Percentiles rank a stretch among this genome's conserved stretches.
Conservation (phyloP, 1,140 invertebrate genomes). For the Plodia interpunctella region DNA sequence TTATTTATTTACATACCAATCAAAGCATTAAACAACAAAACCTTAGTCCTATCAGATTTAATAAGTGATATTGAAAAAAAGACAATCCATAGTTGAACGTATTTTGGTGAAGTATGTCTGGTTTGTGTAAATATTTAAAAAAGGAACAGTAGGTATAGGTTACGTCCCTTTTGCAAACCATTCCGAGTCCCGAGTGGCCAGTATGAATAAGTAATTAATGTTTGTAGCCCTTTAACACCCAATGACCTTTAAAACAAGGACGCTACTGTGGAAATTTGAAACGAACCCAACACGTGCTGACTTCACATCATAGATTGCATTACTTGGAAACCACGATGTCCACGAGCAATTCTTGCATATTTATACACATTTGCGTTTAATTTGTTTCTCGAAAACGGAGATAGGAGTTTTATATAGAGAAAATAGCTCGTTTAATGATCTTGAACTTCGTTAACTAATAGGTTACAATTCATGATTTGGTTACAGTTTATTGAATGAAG, state of each 20-base stretch:
- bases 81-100: neutral
- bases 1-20: too few relatives aligned
- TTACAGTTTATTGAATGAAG: too few relatives aligned
- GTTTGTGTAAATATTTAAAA: neutral
- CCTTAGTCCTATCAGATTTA: too few relatives aligned
- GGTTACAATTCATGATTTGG: too few relatives aligned
- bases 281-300: neutral
- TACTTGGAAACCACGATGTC: neutral
- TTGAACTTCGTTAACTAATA: too few relatives aligned
- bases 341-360: too few relatives aligned
- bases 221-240: slow-evolving; percentile 5
- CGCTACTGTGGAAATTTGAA: neutral
- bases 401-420: too few relatives aligned
- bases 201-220: slow-evolving; percentile 3
- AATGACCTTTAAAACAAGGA: slow-evolving; percentile 4
- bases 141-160: neutral
- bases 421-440: too few relatives aligned
- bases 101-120: neutral
- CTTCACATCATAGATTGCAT: neutral
- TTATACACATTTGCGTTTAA: too few relatives aligned
- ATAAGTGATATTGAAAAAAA: too few relatives aligned
- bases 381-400: too few relatives aligned
- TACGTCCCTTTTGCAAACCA: neutral
- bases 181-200: neutral
- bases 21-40: too few relatives aligned